Evolutionary conservation across 2,888 invertebrate species (phyloP), one percentile per base, ranked within the genome.

Genomic region (Mechanitis mazaeus): DNA sequence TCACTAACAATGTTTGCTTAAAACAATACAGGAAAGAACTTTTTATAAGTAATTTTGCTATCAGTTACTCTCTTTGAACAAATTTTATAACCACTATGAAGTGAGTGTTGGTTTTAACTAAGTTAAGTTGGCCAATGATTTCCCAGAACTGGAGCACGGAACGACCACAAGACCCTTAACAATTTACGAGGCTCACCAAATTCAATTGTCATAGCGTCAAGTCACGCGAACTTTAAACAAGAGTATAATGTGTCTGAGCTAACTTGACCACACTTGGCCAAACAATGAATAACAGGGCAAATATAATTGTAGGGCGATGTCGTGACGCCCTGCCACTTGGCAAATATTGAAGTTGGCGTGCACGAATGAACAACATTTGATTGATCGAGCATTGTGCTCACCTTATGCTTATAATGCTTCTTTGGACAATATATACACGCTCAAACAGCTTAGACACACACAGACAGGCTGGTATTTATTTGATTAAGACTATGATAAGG

Each of bases 241-340:
- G 65, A 71, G 72, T 68, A 69, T 68, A 72, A 71, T 64, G 65
- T 70, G 64, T 68, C 66, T 64, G 65, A 69, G 63, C 68, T 64
- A 63, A 68, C 69, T 68, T 67, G 66, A 69, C 66, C 65, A 58
- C 63, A 68, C 69, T 69, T 76, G 76, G 74, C 67, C 83, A 88
- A 88, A 88, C 85, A 88, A 79, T 87, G 86, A 87, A 87, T 86
- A 87, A 86, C 82, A 83, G 78, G 76, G 81, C 76, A 87, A 87
- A 89, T 83, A 87, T 68, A 66, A 61, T 66, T 66, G 58, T 64
- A 64, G 69, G 71, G 70, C 68, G 72, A 80, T 83, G 81, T 81
- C 82, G 85, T 85, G 87, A 79, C 81, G 73, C 76, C 72, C 72
- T 73, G 75, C 71, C 76, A 69, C 73, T 74, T 63, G 72, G 82